These are phyloP conservation scores for Oscheius myriophilus DNA, from an alignment of 2,888 invertebrate species.

Conservation along the genomic window DNA sequence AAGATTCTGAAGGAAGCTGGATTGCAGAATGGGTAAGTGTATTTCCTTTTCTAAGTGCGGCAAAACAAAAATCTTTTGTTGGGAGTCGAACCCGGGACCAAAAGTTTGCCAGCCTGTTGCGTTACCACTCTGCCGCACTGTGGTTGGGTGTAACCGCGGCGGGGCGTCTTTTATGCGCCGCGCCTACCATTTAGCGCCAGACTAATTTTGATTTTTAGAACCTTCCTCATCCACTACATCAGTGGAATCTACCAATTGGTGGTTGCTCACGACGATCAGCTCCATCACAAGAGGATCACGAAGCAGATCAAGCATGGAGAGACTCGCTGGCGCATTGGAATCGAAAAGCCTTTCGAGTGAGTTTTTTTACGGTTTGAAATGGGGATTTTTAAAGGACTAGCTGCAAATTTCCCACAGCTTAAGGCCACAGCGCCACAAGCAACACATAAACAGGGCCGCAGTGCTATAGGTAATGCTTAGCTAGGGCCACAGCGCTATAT, in stretches of 20 bases:
- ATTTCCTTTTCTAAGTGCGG: neutral
- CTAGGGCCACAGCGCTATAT: no score
- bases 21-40: slow-evolving; percentile 35
- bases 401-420: no score
- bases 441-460: no score
- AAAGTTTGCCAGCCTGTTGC: no score
- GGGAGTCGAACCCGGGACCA: no score
- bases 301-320: slow-evolving; percentile 2
- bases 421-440: no score
- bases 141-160: no score
- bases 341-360: slow-evolving; percentile 22
- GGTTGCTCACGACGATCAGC: slow-evolving; percentile 17
- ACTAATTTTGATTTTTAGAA: slow-evolving; percentile 8
- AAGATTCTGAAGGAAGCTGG: slow-evolving; percentile 46
- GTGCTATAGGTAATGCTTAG: no score
- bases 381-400: neutral
- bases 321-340: slow-evolving; percentile 9
- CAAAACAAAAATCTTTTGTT: neutral
- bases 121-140: no score
- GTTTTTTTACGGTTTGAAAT: neutral
- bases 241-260: slow-evolving; percentile 15
- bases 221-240: slow-evolving; percentile 22
- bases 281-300: slow-evolving; percentile 15
- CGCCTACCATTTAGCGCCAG: no score
- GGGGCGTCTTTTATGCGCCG: no score